These are phyloP conservation scores for Ophonus ardosiacus DNA, from an alignment of 2,888 invertebrate species.

Conservation along the genomic window DNA sequence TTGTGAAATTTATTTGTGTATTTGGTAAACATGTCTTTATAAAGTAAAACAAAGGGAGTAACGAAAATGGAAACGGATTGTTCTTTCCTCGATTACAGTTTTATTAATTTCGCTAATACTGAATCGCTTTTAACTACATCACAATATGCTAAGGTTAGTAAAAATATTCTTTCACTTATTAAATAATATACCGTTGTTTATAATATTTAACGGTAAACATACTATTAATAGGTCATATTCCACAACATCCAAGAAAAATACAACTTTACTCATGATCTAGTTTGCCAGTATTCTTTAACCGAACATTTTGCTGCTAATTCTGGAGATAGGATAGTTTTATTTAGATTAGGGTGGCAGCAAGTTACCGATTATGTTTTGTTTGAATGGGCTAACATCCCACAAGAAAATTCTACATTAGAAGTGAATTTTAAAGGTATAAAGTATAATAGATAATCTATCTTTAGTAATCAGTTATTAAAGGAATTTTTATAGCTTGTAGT, in stretches of 20 bases:
- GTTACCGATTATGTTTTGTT: conserved; percentile 73
- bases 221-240: conserved; percentile 70
- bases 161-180: not conserved
- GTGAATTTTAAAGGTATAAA: conserved; percentile 60
- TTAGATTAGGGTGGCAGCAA: conserved; percentile 73
- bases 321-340: conserved; percentile 73
- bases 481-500: conserved; percentile 68
- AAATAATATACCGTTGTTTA: not conserved
- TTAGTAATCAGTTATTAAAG: not conserved
- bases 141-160: conserved; percentile 61
- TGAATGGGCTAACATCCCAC: conserved; percentile 71
- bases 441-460: not conserved
- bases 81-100: conserved; percentile 59
- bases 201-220: not conserved
- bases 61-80: conserved; percentile 53
- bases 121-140: conserved; percentile 62
- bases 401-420: conserved; percentile 40
- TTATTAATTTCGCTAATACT: conserved; percentile 56
- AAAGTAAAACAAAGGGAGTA: not conserved
- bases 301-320: conserved; percentile 71
- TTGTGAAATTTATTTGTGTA: not conserved
- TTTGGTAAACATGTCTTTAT: conserved; percentile 20
- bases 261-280: conserved; percentile 70
- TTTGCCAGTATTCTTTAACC: conserved; percentile 68
- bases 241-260: conserved; percentile 70